These are phyloP conservation scores for Echeneis naucrates DNA, from an alignment of 2,797 vertebrate genomes.

Conservation along the genomic window DNA sequence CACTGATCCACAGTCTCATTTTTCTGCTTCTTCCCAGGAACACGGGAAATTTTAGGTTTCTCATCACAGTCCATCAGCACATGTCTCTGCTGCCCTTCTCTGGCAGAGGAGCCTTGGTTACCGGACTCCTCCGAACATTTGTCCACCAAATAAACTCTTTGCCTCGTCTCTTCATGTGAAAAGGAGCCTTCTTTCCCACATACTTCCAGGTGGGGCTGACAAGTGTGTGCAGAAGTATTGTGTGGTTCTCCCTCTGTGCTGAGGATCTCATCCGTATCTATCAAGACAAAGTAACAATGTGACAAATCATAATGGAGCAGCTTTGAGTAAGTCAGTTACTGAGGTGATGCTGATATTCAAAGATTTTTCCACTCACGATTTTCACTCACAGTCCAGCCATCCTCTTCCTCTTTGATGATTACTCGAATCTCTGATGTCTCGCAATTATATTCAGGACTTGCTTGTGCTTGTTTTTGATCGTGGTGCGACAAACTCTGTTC, in stretches of 20 bases:
- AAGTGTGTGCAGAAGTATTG: constrained; percentile 1
- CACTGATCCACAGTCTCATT: constrained; percentile 33
- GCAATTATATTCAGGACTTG: constrained; percentile 41
- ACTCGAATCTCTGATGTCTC: constrained; percentile 65
- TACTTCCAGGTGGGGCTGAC: constrained; percentile 25
- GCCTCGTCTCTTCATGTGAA: constrained; percentile 23
- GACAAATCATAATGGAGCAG: neutral
- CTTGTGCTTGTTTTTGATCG: constrained; percentile 32
- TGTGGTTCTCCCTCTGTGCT: constrained; percentile 37
- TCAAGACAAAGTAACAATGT: constrained; percentile 16
- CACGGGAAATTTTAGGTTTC: constrained; percentile 39
- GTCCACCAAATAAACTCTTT: constrained; percentile 25
- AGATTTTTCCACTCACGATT: constrained; percentile 63
- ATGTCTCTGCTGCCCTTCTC: constrained; percentile 35
- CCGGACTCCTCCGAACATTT: constrained; percentile 35
- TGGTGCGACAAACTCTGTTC: constrained; percentile 36
- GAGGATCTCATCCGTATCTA: constrained; percentile 55
- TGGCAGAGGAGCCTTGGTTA: constrained; percentile 29
- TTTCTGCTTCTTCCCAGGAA: constrained; percentile 17
- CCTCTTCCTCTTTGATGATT: constrained; percentile 75
- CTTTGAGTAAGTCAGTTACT: neutral
- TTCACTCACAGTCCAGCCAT: constrained; percentile 72
- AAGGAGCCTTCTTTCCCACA: constrained; percentile 24
- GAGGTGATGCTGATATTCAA: constrained; percentile 27
- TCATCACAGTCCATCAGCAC: constrained; percentile 24